Evolutionary conservation across 2,113 vertebrate genomes (phyloP).

Genomic region (Ailurus styani): DNA sequence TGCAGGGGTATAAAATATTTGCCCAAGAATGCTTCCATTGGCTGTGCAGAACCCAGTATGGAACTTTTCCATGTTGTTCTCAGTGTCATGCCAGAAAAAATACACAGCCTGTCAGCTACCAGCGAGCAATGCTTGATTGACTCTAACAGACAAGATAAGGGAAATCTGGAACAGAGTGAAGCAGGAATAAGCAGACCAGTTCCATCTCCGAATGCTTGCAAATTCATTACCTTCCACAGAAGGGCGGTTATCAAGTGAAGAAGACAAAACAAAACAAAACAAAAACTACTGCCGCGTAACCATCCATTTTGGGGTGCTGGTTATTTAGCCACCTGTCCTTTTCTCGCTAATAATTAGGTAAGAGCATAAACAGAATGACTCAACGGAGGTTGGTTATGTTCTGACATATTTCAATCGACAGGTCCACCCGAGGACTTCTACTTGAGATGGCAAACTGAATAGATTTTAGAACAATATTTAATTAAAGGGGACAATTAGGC

Average conservation of each 20-base stretch:
- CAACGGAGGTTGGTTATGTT: neutral
- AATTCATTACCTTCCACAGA: neutral
- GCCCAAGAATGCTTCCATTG: neutral
- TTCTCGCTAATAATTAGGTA: neutral
- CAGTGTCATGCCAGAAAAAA: constrained; percentile 44
- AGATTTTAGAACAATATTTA: neutral
- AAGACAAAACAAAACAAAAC: too few relatives aligned
- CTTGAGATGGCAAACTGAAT: neutral
- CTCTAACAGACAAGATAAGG: constrained; percentile 27
- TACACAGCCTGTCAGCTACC: neutral
- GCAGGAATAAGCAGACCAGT: neutral
- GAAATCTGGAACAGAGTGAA: neutral
- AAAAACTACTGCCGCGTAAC: neutral
- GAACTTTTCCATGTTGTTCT: constrained; percentile 18
- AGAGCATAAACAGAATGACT: neutral
- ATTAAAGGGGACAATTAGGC: neutral
- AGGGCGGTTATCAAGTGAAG: neutral
- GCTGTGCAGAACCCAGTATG: neutral
- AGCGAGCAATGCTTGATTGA: neutral
- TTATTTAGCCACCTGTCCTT: neutral
- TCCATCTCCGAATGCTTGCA: neutral
- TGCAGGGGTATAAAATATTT: neutral
- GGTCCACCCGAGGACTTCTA: neutral
- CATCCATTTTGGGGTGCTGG: neutral
- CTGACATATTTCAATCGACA: neutral